phyloP scores from a whole-genome alignment of 2,888 invertebrate genomes.

The Drepanosiphum platanoidis region DNA sequence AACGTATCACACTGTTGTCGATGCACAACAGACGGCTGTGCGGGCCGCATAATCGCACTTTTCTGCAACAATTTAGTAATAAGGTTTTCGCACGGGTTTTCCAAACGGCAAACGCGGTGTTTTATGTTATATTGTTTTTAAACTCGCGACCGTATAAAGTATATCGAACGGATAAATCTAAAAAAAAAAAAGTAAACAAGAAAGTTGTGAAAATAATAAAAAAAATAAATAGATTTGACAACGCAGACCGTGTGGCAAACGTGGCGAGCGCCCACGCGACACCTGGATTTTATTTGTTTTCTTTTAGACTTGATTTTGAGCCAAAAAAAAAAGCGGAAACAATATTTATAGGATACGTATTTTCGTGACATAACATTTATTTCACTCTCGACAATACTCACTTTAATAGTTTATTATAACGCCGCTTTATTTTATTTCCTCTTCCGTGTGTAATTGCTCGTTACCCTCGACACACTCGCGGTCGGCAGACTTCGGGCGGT shows the following conservation, averaged over 20 bases:
- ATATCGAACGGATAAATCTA: background rate
- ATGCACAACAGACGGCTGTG: too few relatives aligned
- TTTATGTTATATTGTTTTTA: background rate
- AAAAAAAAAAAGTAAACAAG: background rate
- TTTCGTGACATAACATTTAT: constrained; percentile 44
- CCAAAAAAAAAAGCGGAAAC: constrained; percentile 35
- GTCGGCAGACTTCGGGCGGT: background rate
- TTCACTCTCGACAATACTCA: background rate
- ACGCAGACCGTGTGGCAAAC: background rate
- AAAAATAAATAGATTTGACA: background rate
- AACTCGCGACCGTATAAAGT: background rate
- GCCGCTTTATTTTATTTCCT: constrained; percentile 24
- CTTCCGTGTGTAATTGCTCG: constrained; percentile 23
- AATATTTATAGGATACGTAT: constrained; percentile 22
- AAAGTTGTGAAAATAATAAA: background rate
- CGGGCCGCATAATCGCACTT: too few relatives aligned
- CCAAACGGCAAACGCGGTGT: too few relatives aligned
- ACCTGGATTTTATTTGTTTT: constrained; percentile 31
- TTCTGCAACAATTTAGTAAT: too few relatives aligned
- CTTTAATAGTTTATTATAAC: constrained; percentile 29
- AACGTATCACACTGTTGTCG: too few relatives aligned
- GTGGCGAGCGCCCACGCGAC: background rate
- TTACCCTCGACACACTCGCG: background rate
- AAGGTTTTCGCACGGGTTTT: too few relatives aligned
- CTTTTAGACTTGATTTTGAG: constrained; percentile 24